Conservation (phyloP, 1,140 invertebrate species). For the Lucilia cuprina region DNA sequence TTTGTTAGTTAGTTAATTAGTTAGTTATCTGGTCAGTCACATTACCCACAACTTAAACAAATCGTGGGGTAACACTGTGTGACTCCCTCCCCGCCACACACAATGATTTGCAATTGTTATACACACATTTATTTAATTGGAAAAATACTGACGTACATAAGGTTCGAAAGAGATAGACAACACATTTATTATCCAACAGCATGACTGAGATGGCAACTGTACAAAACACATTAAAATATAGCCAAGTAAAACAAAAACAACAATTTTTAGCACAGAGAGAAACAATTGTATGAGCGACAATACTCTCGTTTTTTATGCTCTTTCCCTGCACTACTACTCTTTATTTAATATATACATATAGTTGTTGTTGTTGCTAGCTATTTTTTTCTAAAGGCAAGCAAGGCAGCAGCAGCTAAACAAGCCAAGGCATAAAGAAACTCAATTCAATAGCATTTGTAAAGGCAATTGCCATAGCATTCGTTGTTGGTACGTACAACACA, state of each 20-base stretch:
- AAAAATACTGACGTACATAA: slow-evolving; percentile 40
- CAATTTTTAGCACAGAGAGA: neutral
- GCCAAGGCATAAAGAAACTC: slow-evolving; percentile 47
- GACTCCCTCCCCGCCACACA: no score
- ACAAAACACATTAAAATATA: neutral
- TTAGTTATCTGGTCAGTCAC: no score
- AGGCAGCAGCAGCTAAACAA: slow-evolving; percentile 46
- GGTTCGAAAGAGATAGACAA: slow-evolving; percentile 40
- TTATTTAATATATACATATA: slow-evolving; percentile 48
- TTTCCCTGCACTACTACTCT: slow-evolving; percentile 34
- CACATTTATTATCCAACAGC: no score
- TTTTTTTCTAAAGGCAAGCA: slow-evolving; percentile 37
- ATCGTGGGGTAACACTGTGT: neutral
- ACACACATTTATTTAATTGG: slow-evolving; percentile 15
- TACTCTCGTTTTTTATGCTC: neutral
- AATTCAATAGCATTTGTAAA: slow-evolving; percentile 61
- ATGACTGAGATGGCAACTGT: neutral
- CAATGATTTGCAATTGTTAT: slow-evolving; percentile 27
- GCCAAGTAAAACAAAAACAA: neutral
- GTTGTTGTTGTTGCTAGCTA: slow-evolving; percentile 35
- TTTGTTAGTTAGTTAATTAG: no score
- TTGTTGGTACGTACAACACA: slow-evolving; percentile 56
- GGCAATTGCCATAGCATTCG: slow-evolving; percentile 51
- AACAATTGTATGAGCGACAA: neutral
- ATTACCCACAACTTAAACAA: no score